phyloP scores from a whole-genome alignment of 2,113 vertebrate genomes.

The Engraulis encrasicolus region DNA sequence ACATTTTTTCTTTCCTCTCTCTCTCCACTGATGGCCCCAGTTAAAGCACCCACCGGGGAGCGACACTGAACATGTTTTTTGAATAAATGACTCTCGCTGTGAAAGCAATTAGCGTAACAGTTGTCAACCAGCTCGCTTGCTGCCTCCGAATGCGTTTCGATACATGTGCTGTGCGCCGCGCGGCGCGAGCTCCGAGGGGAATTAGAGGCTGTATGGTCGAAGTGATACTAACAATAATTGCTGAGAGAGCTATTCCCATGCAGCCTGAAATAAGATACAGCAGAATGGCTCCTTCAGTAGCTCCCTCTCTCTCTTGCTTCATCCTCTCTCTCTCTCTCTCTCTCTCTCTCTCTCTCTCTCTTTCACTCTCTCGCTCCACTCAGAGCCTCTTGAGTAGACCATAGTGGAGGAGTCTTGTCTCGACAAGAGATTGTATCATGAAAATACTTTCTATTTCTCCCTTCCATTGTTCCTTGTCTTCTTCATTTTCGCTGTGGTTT shows the following conservation, averaged over 20 bases:
- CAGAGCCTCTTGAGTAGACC: not conserved
- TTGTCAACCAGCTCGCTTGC: constrained; percentile 73
- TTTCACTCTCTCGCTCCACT: not conserved
- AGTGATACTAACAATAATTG: constrained; percentile 71
- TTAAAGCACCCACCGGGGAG: not conserved
- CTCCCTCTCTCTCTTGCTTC: not conserved
- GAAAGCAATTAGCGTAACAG: constrained; percentile 77
- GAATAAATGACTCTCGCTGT: constrained; percentile 71
- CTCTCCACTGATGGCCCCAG: not conserved
- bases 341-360: constrained; percentile 39
- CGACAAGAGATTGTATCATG: not conserved
- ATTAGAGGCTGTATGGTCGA: constrained; percentile 69
- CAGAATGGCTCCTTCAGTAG: not conserved
- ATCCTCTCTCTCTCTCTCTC: constrained; percentile 16
- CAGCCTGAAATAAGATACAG: constrained; percentile 61
- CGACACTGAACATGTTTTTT: constrained; percentile 67
- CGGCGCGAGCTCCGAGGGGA: constrained; percentile 70
- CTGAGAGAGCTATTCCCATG: constrained; percentile 62
- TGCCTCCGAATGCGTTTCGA: constrained; percentile 62
- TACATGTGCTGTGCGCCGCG: too few species aligned
- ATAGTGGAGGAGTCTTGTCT: not conserved
- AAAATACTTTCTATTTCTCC: not conserved
- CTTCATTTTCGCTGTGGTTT: not conserved
- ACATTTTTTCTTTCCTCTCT: not conserved
- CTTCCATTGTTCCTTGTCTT: not conserved